These are phyloP conservation scores for Petrosia ficiformis DNA, from an alignment of 37 sponge, comb jelly and placozoan genomes.

Conservation along the genomic window DNA sequence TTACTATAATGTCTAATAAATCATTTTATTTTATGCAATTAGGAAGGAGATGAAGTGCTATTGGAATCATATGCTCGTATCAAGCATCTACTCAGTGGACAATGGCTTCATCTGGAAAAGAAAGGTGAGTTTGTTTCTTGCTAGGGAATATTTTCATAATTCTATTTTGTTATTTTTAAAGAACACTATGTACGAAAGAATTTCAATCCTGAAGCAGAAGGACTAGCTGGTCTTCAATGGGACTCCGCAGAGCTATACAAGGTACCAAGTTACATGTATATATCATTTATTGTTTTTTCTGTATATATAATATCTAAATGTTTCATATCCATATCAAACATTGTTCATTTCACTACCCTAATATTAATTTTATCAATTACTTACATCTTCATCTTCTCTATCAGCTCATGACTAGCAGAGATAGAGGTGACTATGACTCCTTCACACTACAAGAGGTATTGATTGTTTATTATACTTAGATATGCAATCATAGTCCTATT, in stretches of 20 bases:
- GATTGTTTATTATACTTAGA: not conserved
- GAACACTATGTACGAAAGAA: conserved; percentile 3
- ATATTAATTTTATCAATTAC: not conserved
- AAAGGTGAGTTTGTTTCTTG: not conserved
- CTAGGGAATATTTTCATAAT: not conserved
- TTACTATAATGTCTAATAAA: no score
- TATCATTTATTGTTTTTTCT: no score
- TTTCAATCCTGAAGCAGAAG: conserved; percentile 18
- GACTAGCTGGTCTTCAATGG: conserved; percentile 61
- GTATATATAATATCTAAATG: no score
- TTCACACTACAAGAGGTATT: conserved; percentile 68
- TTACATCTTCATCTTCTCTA: not conserved
- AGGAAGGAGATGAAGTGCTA: conserved; percentile 55
- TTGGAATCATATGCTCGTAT: conserved; percentile 69
- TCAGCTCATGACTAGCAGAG: conserved; percentile 14
- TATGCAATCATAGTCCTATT: not conserved
- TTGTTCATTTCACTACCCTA: not conserved
- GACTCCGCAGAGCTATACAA: conserved; percentile 58
- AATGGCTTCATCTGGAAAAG: conserved; percentile 60
- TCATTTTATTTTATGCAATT: not conserved
- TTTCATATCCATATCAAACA: no score
- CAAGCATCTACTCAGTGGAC: conserved; percentile 46
- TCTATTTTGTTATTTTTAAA: not conserved
- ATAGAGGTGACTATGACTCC: conserved; percentile 59
- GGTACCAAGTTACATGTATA: conserved; percentile 4